phyloP scores from a whole-genome alignment of 1,140 invertebrate genomes.

The Tetragonula clypearis region DNA sequence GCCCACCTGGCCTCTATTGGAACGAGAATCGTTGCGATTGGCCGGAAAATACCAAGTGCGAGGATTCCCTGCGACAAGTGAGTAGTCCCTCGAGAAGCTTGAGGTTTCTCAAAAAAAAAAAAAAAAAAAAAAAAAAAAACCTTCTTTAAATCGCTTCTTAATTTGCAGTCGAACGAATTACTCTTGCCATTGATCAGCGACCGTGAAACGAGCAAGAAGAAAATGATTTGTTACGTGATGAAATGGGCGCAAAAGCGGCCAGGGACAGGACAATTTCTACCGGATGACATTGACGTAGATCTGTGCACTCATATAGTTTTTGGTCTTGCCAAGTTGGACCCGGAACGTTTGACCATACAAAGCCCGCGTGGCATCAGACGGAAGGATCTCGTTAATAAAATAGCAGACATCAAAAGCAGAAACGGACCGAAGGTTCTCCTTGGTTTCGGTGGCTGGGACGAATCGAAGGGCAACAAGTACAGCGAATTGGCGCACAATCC shows the following conservation, averaged over 20 bases:
- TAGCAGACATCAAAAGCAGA: slow-evolving; percentile 81
- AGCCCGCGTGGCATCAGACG: slow-evolving; percentile 92
- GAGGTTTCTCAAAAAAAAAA: too few species aligned
- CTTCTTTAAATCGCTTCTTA: background rate
- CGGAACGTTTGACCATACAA: slow-evolving; percentile 87
- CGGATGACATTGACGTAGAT: slow-evolving; percentile 89
- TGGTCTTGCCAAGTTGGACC: slow-evolving; percentile 91
- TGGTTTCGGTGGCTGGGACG: slow-evolving; percentile 93
- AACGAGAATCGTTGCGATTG: slow-evolving; percentile 90
- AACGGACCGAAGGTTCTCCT: slow-evolving; percentile 86
- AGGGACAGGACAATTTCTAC: slow-evolving; percentile 90
- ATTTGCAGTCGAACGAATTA: slow-evolving; percentile 37
- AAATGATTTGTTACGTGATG: slow-evolving; percentile 92
- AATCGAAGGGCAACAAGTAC: slow-evolving; percentile 92
- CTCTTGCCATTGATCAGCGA: background rate
- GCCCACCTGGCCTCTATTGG: slow-evolving; percentile 89
- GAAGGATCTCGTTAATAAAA: slow-evolving; percentile 80
- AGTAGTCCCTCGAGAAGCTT: background rate
- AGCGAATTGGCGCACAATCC: slow-evolving; percentile 87
- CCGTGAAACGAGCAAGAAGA: slow-evolving; percentile 70
- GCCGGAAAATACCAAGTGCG: slow-evolving; percentile 87
- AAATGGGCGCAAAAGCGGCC: slow-evolving; percentile 93
- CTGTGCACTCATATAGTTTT: slow-evolving; percentile 95
- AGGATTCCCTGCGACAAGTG: slow-evolving; percentile 29
- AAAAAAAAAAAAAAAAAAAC: too few species aligned